Evolutionary conservation across 2,797 vertebrate genomes (phyloP).

Genomic region (Lithobates sylvaticus): DNA sequence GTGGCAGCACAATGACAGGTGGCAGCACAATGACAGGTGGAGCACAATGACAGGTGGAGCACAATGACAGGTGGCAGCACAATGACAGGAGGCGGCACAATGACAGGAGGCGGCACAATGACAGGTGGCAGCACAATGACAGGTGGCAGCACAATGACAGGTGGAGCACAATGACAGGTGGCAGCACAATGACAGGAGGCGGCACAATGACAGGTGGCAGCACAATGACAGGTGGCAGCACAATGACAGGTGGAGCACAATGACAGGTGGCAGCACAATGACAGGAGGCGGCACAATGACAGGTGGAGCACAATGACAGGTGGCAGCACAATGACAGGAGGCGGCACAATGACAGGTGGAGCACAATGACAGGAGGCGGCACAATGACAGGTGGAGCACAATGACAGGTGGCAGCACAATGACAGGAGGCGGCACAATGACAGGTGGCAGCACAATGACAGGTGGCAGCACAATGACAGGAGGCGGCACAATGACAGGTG

Average conservation of each 20-base stretch:
- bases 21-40: not conserved
- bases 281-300: no score
- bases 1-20: not conserved
- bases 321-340: not conserved
- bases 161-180: no score
- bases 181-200: not conserved
- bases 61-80: not conserved
- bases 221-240: not conserved
- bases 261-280: not conserved
- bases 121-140: no score
- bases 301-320: not conserved
- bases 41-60: not conserved
- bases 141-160: not conserved
- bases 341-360: no score
- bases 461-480: not conserved
- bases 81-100: no score
- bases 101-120: not conserved
- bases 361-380: not conserved
- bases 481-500: no score
- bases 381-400: not conserved
- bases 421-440: not conserved
- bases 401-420: no score
- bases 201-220: not conserved
- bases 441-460: not conserved
- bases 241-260: no score